Evolutionary conservation across 2,113 vertebrate genomes (phyloP).

Genomic region (Leucosticte australis): DNA sequence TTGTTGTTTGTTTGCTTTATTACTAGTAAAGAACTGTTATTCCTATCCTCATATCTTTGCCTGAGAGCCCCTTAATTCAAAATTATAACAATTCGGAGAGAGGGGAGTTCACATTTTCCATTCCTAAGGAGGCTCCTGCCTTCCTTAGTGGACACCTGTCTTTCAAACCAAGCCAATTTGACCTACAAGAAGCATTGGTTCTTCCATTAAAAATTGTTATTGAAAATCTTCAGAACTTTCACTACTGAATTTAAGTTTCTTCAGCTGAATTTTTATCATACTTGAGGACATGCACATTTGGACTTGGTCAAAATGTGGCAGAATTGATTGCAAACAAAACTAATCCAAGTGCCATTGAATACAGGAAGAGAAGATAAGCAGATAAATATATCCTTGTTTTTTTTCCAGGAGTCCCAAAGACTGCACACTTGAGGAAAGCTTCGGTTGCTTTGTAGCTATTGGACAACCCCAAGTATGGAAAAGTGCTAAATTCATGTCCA

Average conservation of each 20-base stretch:
- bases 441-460: background rate
- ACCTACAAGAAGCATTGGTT: background rate
- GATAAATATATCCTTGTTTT: background rate
- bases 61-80: background rate
- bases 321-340: constrained; percentile 26
- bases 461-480: background rate
- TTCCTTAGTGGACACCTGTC: background rate
- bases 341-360: constrained; percentile 8
- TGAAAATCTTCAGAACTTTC: background rate
- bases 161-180: background rate
- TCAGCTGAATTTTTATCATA: background rate
- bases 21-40: background rate
- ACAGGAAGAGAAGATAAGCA: background rate
- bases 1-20: background rate
- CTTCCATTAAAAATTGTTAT: background rate
- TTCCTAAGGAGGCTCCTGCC: background rate
- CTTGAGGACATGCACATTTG: background rate
- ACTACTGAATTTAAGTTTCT: background rate
- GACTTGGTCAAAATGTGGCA: background rate
- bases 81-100: background rate
- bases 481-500: background rate
- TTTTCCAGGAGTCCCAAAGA: background rate
- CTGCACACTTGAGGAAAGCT: background rate
- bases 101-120: background rate
- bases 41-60: background rate